Percentiles rank a stretch among this genome's conserved stretches.
These are phyloP conservation scores for Lacerta agilis DNA, from an alignment of 2,797 vertebrate species.

Conservation along the genomic window DNA sequence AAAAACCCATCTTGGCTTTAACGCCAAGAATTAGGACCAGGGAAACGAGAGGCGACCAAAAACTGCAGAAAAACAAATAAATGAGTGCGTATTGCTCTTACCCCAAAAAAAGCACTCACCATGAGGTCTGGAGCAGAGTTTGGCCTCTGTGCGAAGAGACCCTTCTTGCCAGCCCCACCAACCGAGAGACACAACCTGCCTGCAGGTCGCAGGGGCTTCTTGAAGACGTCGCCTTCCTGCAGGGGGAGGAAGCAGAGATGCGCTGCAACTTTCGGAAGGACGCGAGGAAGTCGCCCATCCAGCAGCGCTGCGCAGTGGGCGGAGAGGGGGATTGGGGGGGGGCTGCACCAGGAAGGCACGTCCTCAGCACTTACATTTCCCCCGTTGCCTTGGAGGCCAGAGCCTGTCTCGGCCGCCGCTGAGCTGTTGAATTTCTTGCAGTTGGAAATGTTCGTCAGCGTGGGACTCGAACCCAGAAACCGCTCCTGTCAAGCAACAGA, in stretches of 20 bases:
- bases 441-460: conserved; percentile 78
- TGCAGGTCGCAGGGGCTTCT: conserved; percentile 82
- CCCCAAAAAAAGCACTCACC: conserved; percentile 68
- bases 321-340: fast-evolving
- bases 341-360: fast-evolving
- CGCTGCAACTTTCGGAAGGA: not conserved
- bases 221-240: conserved; percentile 86
- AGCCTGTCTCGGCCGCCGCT: not conserved
- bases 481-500: conserved; percentile 72
- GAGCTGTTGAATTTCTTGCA: conserved; percentile 26
- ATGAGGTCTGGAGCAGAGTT: conserved; percentile 84
- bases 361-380: conserved; percentile 79
- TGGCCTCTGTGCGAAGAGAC: conserved; percentile 80
- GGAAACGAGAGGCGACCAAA: too few relatives aligned
- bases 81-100: too few relatives aligned
- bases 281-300: not conserved
- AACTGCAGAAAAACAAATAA: too few relatives aligned
- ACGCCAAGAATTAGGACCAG: too few relatives aligned
- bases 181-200: conserved; percentile 56
- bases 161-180: conserved; percentile 64
- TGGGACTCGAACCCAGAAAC: conserved; percentile 82
- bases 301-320: too few relatives aligned
- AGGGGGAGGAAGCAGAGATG: not conserved
- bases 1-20: too few relatives aligned
- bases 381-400: conserved; percentile 71